Evolutionary conservation across 2,888 invertebrate species (phyloP).

Genomic region (Nomada lathburiana): DNA sequence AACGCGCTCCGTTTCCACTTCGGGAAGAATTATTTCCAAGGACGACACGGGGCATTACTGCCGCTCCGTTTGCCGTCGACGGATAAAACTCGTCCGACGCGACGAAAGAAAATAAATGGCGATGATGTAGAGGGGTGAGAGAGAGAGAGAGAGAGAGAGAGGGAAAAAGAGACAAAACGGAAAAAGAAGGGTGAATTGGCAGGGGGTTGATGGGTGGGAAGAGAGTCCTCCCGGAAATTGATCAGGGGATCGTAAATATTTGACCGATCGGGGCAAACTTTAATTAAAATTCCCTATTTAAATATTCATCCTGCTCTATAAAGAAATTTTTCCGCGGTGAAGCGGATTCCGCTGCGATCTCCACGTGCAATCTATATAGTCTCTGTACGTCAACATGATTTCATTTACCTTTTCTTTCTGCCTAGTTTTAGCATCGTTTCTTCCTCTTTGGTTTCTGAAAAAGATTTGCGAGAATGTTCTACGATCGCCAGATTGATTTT

Average conservation of each 20-base stretch:
- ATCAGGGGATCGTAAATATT: constrained; percentile 63
- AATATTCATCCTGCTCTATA: constrained; percentile 50
- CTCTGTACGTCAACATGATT: not conserved
- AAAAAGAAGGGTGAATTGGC: not conserved
- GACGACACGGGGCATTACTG: constrained; percentile 45
- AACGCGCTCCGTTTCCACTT: constrained; percentile 28
- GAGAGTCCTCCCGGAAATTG: constrained; percentile 48
- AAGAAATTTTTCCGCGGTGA: constrained; percentile 48
- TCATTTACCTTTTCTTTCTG: not conserved
- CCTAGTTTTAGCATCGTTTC: not conserved
- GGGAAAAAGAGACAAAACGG: too few relatives aligned
- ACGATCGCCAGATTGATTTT: too few relatives aligned
- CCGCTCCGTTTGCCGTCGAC: constrained; percentile 54
- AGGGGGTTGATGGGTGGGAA: not conserved
- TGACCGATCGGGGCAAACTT: constrained; percentile 52
- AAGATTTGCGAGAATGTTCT: not conserved
- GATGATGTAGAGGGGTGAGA: constrained; percentile 29
- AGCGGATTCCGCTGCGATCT: constrained; percentile 24
- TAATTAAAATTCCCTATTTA: constrained; percentile 67
- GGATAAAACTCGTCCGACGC: constrained; percentile 50
- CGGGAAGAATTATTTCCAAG: constrained; percentile 54
- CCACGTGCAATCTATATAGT: constrained; percentile 16
- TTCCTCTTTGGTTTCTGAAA: not conserved
- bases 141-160: not conserved
- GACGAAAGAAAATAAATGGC: constrained; percentile 54